Evolutionary conservation across 2,797 vertebrate genomes (phyloP), one percentile per base, ranked within the genome.

Genomic region (Sphenopsis melanotis): DNA sequence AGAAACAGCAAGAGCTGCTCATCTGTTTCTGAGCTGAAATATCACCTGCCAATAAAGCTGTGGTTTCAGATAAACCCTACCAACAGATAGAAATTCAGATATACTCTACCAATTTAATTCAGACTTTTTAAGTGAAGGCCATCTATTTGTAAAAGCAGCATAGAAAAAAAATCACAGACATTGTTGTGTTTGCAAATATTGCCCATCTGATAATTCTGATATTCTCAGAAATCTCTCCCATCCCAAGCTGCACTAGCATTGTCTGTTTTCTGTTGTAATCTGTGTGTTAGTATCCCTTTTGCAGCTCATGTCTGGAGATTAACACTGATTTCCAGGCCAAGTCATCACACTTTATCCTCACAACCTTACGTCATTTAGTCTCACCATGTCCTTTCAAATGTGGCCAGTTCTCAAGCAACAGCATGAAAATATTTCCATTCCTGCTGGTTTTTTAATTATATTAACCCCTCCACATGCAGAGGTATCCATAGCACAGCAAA

Each of bases 331-430:
- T 57, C 50, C 5, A 3, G 61, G 18, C 47, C 15, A 71, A 87
- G 27, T 26, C 56, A 41, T 63, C 63, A n/a, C 21, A 17, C 4
- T 69, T 82, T 29, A n/a, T 52, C 46, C 61, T 76, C 49, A 60
- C 4, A 61, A 50, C 30, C 21, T 66, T 50, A 18, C 0, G 0
- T 41, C 44, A 32, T 57, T 71, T 52, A 12, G 15, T 46, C 24
- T 61, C 39, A 60, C 24, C 10, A 4, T 1, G 3, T 18, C 37
- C 42, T 75, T 76, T 68, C 15, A 52, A 52, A 74, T 6, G 23
- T 17, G n/a, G 19, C 21, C 34, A 74, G 21, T 60, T 88, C 64
- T 56, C 26, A 56, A 46, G 9, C 37, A 49, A 29, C 39, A 70
- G 36, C 10, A 27, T 8, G 16, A 39, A 83, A 65, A 32, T 47